A percentile compares a stretch with the other conserved stretches of the same genome.
phyloP scores from a whole-genome alignment of 2,888 invertebrate genomes.

The Machimus rusticus region DNA sequence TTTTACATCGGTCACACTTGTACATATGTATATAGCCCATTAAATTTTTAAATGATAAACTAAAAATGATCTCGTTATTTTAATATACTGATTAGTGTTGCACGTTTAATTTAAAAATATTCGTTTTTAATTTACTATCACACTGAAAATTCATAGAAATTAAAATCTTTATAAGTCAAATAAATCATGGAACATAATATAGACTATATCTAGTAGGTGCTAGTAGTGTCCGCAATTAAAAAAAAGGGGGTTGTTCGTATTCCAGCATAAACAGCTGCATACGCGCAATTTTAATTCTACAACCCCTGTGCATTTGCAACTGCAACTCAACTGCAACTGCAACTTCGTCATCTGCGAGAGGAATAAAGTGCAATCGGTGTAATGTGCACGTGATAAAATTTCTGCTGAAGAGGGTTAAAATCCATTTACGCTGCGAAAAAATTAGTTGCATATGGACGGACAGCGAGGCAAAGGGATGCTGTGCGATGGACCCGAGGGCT shows the following conservation, averaged over 20 bases:
- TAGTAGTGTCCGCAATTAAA: too few species aligned
- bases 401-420: background rate
- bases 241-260: background rate
- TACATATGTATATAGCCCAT: too few species aligned
- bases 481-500: background rate
- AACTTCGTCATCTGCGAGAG: background rate
- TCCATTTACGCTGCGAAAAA: background rate
- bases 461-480: background rate
- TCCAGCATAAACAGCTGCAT: background rate
- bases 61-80: too few species aligned
- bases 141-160: too few species aligned
- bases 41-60: too few species aligned
- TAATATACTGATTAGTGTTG: too few species aligned
- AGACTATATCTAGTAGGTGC: background rate
- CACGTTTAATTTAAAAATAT: too few species aligned
- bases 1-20: too few species aligned
- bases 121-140: too few species aligned
- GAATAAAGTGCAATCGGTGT: background rate
- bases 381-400: background rate
- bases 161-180: too few species aligned
- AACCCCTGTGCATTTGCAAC: background rate
- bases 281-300: background rate
- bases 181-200: too few species aligned
- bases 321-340: background rate
- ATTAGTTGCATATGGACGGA: background rate